These are phyloP conservation scores for Penaeus chinensis DNA, from an alignment of 1,140 invertebrate genomes.

Conservation along the genomic window DNA sequence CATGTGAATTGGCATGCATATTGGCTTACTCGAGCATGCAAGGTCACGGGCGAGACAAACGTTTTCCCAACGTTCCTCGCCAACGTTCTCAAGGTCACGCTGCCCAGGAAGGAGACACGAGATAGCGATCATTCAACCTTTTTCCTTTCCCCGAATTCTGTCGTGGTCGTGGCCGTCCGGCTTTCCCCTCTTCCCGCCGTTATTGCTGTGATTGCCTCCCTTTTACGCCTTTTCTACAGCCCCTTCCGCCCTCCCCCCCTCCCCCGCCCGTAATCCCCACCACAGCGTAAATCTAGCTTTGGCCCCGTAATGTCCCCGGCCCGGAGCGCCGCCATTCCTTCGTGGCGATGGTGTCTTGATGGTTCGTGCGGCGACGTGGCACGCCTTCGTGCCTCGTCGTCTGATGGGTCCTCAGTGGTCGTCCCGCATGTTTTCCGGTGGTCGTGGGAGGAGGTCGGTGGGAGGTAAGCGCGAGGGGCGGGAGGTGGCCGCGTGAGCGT, in stretches of 20 bases:
- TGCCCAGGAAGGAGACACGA: neutral
- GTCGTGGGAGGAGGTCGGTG: neutral
- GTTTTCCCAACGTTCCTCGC: too few species aligned
- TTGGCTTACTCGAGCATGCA: too few species aligned
- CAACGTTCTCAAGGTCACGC: too few species aligned
- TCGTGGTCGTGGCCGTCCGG: too few species aligned
- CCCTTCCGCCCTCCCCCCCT: neutral
- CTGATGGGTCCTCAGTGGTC: neutral
- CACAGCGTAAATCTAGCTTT: neutral
- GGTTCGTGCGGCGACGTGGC: too few species aligned
- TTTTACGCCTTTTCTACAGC: neutral
- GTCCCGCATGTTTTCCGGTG: neutral
- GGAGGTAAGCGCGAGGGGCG: conserved; percentile 7
- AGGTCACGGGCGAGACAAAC: too few species aligned
- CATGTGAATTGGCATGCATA: too few species aligned
- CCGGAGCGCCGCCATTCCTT: neutral
- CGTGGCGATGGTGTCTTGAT: neutral
- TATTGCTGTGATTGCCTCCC: neutral
- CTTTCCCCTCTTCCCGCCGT: neutral
- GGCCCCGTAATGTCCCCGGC: neutral
- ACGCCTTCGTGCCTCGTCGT: neutral
- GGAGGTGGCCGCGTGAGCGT: neutral
- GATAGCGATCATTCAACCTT: neutral
- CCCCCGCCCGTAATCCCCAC: neutral
- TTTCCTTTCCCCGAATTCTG: neutral